Base-by-base conservation (phyloP, 2,888 invertebrate genomes). In the Pachymerium ferrugineum region DNA sequence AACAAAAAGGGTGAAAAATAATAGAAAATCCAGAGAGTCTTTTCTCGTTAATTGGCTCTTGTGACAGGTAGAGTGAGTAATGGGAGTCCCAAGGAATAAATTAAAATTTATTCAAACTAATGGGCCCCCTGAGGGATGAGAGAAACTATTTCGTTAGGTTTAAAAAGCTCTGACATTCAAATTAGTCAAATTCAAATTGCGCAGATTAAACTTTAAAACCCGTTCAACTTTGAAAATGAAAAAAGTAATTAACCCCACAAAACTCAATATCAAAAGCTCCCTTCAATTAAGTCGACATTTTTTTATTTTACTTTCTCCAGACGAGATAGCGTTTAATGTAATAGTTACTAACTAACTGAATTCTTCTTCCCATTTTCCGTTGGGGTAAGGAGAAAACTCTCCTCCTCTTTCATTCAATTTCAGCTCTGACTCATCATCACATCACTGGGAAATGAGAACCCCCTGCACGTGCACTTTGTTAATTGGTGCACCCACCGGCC, bases 91-190 rank as follows among this genome's bases (percentile, higher is more conserved):
- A 62, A 62, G 62, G 62, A 62, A 62, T 62, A 62, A 62, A 62
- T 62, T 62, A 62, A 28, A 62, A 62, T 62, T 62, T 62, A 62
- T 62, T 62, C 62, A 28, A 62, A 62, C 25, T 62, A 62, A 62
- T 62, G 62, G 62, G 62, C 62, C 62, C 62, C 62, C 62, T 62
- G 62, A 62, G 62, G 62, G 3, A 62, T 5, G 62, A 62, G 62
- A 62, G 62, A 62, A 62, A 62, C 62, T 62, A 62, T 62, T 62
- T 62, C 62, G 62, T 62, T 62, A 62, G 62, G 62, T 62, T 62
- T 62, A 62, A 62, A 54, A 62, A 62, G 25, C 62, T 62, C 62
- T 62, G 62, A 62, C 62, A 62, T 62, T 62, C 62, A 28, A 62
- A 62, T 62, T 62, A 62, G 62, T 62, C 62, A 62, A 62, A 62